phyloP scores from a whole-genome alignment of 2,888 invertebrate genomes.

The Tryphoninae sp. region DNA sequence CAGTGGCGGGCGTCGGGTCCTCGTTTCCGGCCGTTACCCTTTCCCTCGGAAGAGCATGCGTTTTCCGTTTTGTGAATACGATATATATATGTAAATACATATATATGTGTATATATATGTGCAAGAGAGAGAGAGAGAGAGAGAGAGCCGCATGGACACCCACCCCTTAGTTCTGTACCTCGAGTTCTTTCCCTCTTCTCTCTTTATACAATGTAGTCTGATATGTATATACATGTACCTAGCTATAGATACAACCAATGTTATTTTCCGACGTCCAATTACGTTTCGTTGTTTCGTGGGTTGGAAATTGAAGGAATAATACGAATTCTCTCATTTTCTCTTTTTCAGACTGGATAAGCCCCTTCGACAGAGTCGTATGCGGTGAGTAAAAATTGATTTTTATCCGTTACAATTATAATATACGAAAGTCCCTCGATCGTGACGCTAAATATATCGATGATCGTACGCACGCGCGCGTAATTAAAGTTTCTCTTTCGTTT shows the following conservation, averaged over 20 bases:
- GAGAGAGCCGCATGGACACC: slow-evolving; percentile 52
- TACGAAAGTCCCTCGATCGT: slow-evolving; percentile 33
- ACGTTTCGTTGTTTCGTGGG: slow-evolving; percentile 53
- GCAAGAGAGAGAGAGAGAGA: slow-evolving; percentile 48
- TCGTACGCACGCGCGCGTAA: slow-evolving; percentile 35
- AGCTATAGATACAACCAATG: slow-evolving; percentile 44
- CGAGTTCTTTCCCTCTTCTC: slow-evolving; percentile 43
- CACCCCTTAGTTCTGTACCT: slow-evolving; percentile 42
- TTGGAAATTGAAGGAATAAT: slow-evolving; percentile 56
- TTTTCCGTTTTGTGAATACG: slow-evolving; percentile 61
- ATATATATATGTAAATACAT: slow-evolving; percentile 12
- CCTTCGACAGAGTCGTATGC: slow-evolving; percentile 96
- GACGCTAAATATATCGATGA: slow-evolving; percentile 48
- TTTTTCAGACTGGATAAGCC: slow-evolving; percentile 97
- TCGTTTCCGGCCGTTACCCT: slow-evolving; percentile 68
- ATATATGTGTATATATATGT: slow-evolving; percentile 13
- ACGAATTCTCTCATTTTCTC: slow-evolving; percentile 75
- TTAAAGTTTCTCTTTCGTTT: background rate
- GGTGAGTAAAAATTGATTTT: slow-evolving; percentile 87
- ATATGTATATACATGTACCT: slow-evolving; percentile 21
- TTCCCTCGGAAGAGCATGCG: slow-evolving; percentile 66
- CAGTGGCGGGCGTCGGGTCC: slow-evolving; percentile 62
- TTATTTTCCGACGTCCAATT: slow-evolving; percentile 61
- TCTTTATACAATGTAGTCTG: background rate
- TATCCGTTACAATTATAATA: slow-evolving; percentile 47